These are phyloP conservation scores for Stramonita haemastoma DNA, from an alignment of 2,888 invertebrate genomes.

Conservation along the genomic window DNA sequence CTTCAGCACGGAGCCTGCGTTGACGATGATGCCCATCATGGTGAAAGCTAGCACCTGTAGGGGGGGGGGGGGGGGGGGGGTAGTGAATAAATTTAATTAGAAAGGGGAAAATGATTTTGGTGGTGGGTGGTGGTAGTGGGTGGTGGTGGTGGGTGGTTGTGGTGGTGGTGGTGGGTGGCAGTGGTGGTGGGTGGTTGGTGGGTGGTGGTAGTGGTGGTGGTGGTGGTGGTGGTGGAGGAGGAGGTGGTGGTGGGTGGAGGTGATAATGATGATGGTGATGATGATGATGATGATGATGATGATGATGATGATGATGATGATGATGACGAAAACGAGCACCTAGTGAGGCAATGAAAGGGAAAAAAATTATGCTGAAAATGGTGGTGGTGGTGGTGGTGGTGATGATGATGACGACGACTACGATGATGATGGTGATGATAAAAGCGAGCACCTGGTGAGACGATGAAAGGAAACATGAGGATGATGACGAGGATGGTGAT, in stretches of 20 bases:
- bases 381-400: slow-evolving; percentile 60
- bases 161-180: no score
- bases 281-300: not conserved
- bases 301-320: not conserved
- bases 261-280: not conserved
- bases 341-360: no score
- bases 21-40: slow-evolving; percentile 75
- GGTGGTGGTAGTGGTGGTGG: no score
- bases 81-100: not conserved
- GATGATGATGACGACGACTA: slow-evolving; percentile 58
- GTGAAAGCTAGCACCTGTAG: slow-evolving; percentile 65
- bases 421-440: slow-evolving; percentile 74
- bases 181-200: no score
- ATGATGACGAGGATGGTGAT: not conserved
- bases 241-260: no score
- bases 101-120: no score
- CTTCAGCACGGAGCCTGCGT: slow-evolving; percentile 70
- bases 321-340: not conserved
- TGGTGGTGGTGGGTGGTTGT: no score
- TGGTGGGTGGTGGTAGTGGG: no score
- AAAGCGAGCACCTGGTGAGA: slow-evolving; percentile 59
- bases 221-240: no score
- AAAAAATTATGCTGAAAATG: slow-evolving; percentile 74
- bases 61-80: not conserved
- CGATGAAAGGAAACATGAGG: not conserved